Percentiles rank a stretch among this genome's conserved stretches.
Evolutionary conservation across 2,113 vertebrate species (phyloP).

Genomic region (Polypterus bichir): DNA sequence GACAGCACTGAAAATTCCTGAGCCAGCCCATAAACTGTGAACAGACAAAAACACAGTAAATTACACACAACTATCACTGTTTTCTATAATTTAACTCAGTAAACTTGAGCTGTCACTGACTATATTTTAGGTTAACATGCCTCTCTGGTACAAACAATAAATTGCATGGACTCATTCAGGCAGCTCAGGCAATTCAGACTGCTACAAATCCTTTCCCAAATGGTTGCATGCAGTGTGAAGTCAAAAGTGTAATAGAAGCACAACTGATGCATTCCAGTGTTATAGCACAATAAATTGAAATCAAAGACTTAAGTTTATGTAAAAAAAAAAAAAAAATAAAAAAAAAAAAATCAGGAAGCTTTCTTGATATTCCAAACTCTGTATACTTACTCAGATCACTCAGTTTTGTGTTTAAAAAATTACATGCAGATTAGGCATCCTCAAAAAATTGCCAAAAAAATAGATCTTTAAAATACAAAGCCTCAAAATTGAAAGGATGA

Average conservation of each 20-base stretch:
- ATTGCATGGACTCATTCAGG: background rate
- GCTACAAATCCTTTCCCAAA: background rate
- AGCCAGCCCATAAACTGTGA: conserved; percentile 23
- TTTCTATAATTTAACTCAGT: background rate
- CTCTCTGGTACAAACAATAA: background rate
- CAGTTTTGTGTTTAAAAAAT: too few relatives aligned
- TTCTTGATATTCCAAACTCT: too few relatives aligned
- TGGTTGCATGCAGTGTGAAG: too few relatives aligned
- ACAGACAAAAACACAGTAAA: conserved; percentile 27
- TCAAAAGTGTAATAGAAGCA: too few relatives aligned
- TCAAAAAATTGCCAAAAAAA: too few relatives aligned
- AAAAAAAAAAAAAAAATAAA: background rate
- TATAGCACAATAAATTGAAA: too few relatives aligned
- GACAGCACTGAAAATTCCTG: conserved; percentile 23
- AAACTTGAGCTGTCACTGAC: background rate
- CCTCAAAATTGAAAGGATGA: too few relatives aligned
- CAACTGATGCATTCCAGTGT: too few relatives aligned
- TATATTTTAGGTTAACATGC: background rate
- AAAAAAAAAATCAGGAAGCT: background rate
- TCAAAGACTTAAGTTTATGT: background rate
- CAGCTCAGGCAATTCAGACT: background rate
- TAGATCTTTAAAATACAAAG: too few relatives aligned
- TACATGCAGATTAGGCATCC: too few relatives aligned
- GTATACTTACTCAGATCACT: too few relatives aligned
- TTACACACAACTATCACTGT: conserved; percentile 12